Evolutionary conservation across 2,113 vertebrate species (phyloP), one percentile per base, ranked within the genome.

Genomic region (Miniopterus natalensis): DNA sequence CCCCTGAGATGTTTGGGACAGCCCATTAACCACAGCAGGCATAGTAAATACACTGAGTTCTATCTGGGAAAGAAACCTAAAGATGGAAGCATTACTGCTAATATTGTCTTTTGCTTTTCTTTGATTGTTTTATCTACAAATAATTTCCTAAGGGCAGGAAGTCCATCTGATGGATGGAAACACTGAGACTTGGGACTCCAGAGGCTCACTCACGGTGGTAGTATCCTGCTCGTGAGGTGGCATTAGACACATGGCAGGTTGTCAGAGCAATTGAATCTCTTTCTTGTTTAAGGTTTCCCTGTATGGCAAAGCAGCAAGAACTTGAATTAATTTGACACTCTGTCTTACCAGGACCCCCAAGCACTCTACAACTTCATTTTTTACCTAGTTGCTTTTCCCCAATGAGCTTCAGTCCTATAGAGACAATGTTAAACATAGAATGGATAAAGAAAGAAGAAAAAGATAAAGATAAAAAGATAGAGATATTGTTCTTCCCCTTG

Each of bases 291-390:
- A 75, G 66, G 36, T 59, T 84, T 81, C 51, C 40, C 59, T n/a
- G 36, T 2, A 3, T 40, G 61, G 36, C 36, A 36, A 81, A 77
- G 77, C 94, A 84, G 70, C 25, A 18, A 59, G 71, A n/a, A 31
- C 81, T 77, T 53, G 84, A 7, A 42, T 95, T 94, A 77, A 90
- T 94, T 65, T 59, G 80, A 90, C 17, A 23, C 49, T 70, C 8
- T n/a, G 53, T 73, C 59, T 90, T 73, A 36, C 42, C 21, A 66
- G 84, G 80, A 94, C 70, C 75, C 87, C 49, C 80, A 81, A 51
- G 95, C 53, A n/a, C 85, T 95, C 95, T 40, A 95, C 47, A 88
- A 27, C 81, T 68, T 5, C 20, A 5, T 92, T 70, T 94, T 96
- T 87, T 80, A 94, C 85, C 71, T 94, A 79, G 47, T 75, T 95